Percentiles rank a stretch among this genome's conserved stretches.
Evolutionary conservation across 2,888 invertebrate genomes (phyloP).

Genomic region (Pandemis corylana): DNA sequence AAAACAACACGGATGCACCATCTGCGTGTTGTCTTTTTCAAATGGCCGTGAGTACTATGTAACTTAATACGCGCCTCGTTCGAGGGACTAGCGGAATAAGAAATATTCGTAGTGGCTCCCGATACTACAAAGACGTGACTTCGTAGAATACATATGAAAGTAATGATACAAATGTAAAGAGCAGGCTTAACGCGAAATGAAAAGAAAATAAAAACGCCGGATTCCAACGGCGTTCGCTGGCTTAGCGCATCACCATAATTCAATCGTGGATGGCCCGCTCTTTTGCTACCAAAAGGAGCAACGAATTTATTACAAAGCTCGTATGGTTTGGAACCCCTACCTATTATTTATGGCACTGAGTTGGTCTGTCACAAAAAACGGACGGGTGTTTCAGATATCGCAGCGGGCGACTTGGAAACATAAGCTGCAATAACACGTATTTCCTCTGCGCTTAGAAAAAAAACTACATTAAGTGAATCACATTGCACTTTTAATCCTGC

Average conservation of each 20-base stretch:
- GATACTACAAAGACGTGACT: constrained; percentile 67
- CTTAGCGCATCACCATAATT: constrained; percentile 84
- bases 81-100: constrained; percentile 60
- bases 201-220: constrained; percentile 75
- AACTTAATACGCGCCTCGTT: constrained; percentile 68
- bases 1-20: constrained; percentile 80
- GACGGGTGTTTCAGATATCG: constrained; percentile 82
- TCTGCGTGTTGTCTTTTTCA: constrained; percentile 80
- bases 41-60: constrained; percentile 72
- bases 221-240: constrained; percentile 75
- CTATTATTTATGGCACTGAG: constrained; percentile 85
- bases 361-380: constrained; percentile 84
- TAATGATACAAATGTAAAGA: constrained; percentile 67
- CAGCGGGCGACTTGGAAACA: constrained; percentile 81
- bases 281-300: constrained; percentile 83
- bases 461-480: constrained; percentile 55
- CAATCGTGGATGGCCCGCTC: constrained; percentile 76
- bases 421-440: constrained; percentile 85
- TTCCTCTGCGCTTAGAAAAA: constrained; percentile 71
- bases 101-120: constrained; percentile 68
- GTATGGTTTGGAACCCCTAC: constrained; percentile 79
- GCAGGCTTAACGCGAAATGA: constrained; percentile 71
- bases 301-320: constrained; percentile 83
- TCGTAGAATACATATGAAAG: constrained; percentile 65
- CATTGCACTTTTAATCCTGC: constrained; percentile 55